Conservation (phyloP, 2,113 vertebrate genomes). For the Cyanoliseus patagonus region DNA sequence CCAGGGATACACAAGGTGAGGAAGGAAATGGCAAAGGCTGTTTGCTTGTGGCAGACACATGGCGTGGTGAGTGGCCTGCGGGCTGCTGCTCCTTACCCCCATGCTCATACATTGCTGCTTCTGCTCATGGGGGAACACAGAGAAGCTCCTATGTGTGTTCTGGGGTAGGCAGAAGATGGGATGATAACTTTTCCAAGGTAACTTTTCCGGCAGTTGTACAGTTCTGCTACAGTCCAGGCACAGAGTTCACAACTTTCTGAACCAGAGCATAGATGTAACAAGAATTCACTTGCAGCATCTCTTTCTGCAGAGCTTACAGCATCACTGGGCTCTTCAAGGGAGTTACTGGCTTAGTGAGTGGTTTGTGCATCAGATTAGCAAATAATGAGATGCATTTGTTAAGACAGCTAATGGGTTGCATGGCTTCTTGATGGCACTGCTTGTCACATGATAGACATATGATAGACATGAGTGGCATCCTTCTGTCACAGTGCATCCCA, state of each 20-base stretch:
- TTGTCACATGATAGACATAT: accelerated
- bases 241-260: not conserved
- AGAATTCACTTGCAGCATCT: not conserved
- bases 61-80: not conserved
- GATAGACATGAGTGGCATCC: not conserved
- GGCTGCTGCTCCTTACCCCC: not conserved
- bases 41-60: not conserved
- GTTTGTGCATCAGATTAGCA: not conserved
- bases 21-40: not conserved
- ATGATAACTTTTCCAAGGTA: not conserved
- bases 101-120: not conserved
- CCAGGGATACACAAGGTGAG: not conserved
- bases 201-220: not conserved
- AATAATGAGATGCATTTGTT: not conserved
- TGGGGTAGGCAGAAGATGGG: not conserved
- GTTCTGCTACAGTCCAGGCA: not conserved
- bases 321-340: not conserved
- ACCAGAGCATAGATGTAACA: not conserved
- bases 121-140: accelerated
- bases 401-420: not conserved
- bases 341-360: not conserved
- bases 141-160: not conserved
- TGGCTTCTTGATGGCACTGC: not conserved
- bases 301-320: not conserved
- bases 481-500: not conserved